Base-by-base conservation (phyloP, 1,140 invertebrate species). In the Cotesia typhae region DNA sequence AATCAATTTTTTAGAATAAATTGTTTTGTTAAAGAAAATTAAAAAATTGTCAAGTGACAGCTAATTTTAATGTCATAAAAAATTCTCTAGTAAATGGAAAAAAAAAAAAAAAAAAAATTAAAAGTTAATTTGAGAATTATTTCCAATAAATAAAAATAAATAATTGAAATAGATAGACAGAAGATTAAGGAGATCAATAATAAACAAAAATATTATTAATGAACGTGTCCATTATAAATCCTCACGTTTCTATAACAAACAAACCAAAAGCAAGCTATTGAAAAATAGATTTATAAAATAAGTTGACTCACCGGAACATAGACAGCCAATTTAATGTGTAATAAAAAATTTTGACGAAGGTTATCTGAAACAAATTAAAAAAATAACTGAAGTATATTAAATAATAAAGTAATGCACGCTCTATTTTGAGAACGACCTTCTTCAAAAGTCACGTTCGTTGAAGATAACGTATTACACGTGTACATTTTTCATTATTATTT, bases 241-340 rank as follows among this genome's bases (percentile, higher is more conserved):
- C 67, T 78, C 75, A 74, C 69, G 71, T 76, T 76, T 68, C 72
- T 70, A 71, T 67, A 20, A 67, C 51, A 73, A 55, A 28, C 28
- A 28, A 28, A 28, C 28, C 28, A 28, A 2, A 28, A 28, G 28
- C 28, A 28, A 14, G 17, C 36, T 37, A 53, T 52, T 36, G 12
- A 69, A 9, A 28, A 65, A 47, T 55, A 9, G 41, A 71, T 55
- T n/a, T 60, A n/a, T 47, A 47, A 12, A 36, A 14, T 71, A 14
- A n/a, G 14, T 53, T 28, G 9, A 76, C 75, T 76, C 63, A 76
- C 75, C 73, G 75, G 64, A 76, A 74, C 75, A 76, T 76, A 76
- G 73, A 76, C 75, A 68, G 67, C 70, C 47, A 51, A 37, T 67
- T 66, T 65, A 55, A 20, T 14, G 57, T 70, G 68, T 47, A 5